Base-by-base conservation (phyloP, 2,888 invertebrate genomes). In the Abrostola triplasia region DNA sequence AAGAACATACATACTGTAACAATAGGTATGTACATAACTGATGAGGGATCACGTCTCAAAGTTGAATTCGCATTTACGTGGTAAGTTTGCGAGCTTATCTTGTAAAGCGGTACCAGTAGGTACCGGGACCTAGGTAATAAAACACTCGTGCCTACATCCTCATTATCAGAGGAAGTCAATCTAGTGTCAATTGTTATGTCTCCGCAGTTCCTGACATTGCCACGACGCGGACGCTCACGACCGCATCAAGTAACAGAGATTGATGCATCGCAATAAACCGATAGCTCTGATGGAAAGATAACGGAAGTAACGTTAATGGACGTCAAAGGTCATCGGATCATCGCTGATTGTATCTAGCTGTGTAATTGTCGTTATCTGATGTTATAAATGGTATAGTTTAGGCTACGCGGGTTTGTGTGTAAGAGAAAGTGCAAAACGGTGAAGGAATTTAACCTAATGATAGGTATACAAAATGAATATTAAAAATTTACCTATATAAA, bases 341-440 rank as follows among this genome's bases (percentile, higher is more conserved):
- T 64, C 73, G 50, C 36, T 52, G 63, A 66, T 62, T 63, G 66
- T 70, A 69, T 78, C 24, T 57, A 59, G 58, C 67, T 40, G 68
- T 68, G 73, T 73, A 74, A 77, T 77, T 79, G 67, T 44, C 50
- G 41, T 69, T 77, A 81, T 80, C 78, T 82, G 74, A 81, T 81
- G n/a, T 5, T 36, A 36, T 57, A 59, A 55, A 52, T 42, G 58
- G 48, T 63, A 50, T 41, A n/a, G 57, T 48, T 51, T 41, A 58
- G 54, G 50, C 54, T 6, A 48, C 6, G 42, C 9, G 10, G 6
- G 36, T 36, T 42, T 50, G 11, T 36, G 59, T 48, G 40, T 48
- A 54, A 36, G 8, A 12, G 12, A n/a, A 44, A n/a, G 6, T 38
- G 13, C 24, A 41, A 54, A 35, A 8, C 35, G 38, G 38, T 40